phyloP scores from a whole-genome alignment of 2,797 vertebrate species.

The Mormyrops attenuatus region DNA sequence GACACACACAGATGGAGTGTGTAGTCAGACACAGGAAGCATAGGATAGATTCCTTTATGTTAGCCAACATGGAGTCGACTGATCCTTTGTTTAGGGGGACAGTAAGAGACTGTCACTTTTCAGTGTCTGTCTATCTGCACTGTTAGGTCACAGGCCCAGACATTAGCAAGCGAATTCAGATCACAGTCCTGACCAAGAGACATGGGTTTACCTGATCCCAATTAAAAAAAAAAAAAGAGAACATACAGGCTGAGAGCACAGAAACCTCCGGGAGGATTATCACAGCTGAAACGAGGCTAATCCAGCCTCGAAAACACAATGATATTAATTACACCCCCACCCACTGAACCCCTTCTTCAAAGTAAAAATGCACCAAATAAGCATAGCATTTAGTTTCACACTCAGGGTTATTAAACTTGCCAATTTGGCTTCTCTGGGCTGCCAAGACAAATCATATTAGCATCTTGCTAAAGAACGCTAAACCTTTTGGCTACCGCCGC shows the following conservation, averaged over 20 bases:
- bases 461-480: slow-evolving; percentile 61
- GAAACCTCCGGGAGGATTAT: background rate
- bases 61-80: background rate
- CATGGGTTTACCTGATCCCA: background rate
- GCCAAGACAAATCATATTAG: slow-evolving; percentile 76
- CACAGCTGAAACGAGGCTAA: slow-evolving; percentile 42
- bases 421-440: slow-evolving; percentile 54
- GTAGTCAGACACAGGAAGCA: background rate
- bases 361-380: slow-evolving; percentile 61
- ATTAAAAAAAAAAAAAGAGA: background rate
- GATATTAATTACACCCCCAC: slow-evolving; percentile 58
- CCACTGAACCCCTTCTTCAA: slow-evolving; percentile 51
- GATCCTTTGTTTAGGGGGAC: background rate
- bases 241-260: background rate
- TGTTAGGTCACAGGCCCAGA: background rate
- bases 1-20: slow-evolving; percentile 6
- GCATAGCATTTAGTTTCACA: slow-evolving; percentile 61
- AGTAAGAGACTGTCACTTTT: background rate
- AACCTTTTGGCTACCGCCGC: slow-evolving; percentile 60
- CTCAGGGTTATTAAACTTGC: slow-evolving; percentile 56
- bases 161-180: background rate
- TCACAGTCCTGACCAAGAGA: background rate
- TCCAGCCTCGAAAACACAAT: slow-evolving; percentile 59
- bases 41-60: background rate
- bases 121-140: background rate